Evolutionary conservation across 1,140 invertebrate genomes (phyloP).

Genomic region (Drosophila rufa): DNA sequence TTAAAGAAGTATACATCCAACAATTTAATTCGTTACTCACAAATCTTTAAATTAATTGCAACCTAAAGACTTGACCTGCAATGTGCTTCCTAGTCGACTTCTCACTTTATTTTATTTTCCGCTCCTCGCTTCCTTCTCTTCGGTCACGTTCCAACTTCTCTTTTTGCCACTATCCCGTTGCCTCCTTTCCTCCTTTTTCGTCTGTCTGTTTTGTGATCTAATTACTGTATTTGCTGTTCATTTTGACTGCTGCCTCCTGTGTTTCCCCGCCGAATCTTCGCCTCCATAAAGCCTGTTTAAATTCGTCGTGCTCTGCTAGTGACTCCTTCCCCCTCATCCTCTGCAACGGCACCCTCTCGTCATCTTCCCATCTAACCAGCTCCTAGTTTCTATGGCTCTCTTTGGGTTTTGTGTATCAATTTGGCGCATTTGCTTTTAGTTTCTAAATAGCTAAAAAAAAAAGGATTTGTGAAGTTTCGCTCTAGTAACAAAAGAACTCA

Average conservation of each 20-base stretch:
- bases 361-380: slow-evolving; percentile 13
- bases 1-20: background rate
- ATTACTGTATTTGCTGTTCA: slow-evolving; percentile 82
- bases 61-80: slow-evolving; percentile 21
- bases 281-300: slow-evolving; percentile 37
- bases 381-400: slow-evolving; percentile 19
- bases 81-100: slow-evolving; percentile 42
- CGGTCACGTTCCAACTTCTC: slow-evolving; percentile 59
- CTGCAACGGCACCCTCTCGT: slow-evolving; percentile 2
- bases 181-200: slow-evolving; percentile 22
- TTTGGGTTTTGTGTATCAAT: slow-evolving; percentile 49
- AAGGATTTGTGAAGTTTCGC: background rate
- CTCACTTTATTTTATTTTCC: slow-evolving; percentile 30
- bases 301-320: slow-evolving; percentile 30
- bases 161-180: slow-evolving; percentile 32
- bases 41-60: background rate
- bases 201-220: slow-evolving; percentile 75
- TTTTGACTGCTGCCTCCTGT: slow-evolving; percentile 64
- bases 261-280: slow-evolving; percentile 8
- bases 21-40: background rate
- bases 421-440: slow-evolving; percentile 71
- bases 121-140: slow-evolving; percentile 35
- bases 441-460: slow-evolving; percentile 41
- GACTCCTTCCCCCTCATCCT: slow-evolving; percentile 10
- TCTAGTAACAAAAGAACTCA: slow-evolving; percentile 8